Base-by-base conservation (phyloP, 2,113 vertebrate species). In the Podarcis raffonei region DNA sequence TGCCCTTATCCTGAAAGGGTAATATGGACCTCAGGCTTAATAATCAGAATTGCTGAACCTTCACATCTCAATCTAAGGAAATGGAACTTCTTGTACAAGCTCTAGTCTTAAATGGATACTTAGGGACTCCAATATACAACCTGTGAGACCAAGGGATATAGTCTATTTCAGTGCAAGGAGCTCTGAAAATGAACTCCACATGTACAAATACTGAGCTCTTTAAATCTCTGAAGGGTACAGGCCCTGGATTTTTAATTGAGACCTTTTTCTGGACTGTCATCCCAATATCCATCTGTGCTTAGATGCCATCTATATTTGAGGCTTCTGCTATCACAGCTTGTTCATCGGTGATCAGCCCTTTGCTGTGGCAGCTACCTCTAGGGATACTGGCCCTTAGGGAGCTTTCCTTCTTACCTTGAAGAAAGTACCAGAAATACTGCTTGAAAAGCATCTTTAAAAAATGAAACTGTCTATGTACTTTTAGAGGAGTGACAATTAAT, bases 61-160 rank as follows among this genome's bases (percentile, higher is more conserved):
- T 72, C 78, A 87, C 59, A 65, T 32, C 37, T 75, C 71, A 83
- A 48, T 66, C 22, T 76, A 65, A 83, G 20, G 12, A 76, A 65
- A 88, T 66, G 71, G 53, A 82, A 42, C 30, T 76, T 66, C 80
- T 83, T 76, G 87, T 76, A 62, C 62, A 88, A 83, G 30, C 30
- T 48, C 37, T 76, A 35, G 62, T 15, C 39, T 69, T 53, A 9
- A 32, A 20, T 66, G 72, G 27, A 66, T 74, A 83, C 71, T 76
- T 66, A 25, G 80, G 69, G 80, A 83, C 57, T 65, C 42, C 53
- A 72, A 23, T 37, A 71, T 25, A 48, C 18, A 53, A 69, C 65
- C n/a, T 87, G 23, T 35, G 76, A 86, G 65, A 86, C 62, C n/a
- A 68, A 65, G 62, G 69, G 16, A 81, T 87, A 37, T 35, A 37